phyloP scores from a whole-genome alignment of 2,113 vertebrate species.

The Cochlearius cochlearius region DNA sequence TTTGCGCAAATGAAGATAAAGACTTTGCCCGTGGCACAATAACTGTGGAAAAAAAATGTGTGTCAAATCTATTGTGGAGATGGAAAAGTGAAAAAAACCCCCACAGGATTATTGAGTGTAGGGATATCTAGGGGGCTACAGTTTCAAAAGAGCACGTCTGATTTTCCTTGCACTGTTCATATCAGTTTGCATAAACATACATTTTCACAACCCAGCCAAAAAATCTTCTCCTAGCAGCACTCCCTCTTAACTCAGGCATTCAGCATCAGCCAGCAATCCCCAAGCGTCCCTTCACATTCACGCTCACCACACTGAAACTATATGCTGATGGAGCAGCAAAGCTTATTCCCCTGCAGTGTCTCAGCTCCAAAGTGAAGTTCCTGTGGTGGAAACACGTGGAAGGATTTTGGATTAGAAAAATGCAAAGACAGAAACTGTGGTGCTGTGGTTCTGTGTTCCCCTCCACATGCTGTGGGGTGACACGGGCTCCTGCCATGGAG shows the following conservation, averaged over 20 bases:
- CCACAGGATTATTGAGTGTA: not conserved
- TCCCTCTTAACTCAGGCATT: not conserved
- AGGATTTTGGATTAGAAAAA: not conserved
- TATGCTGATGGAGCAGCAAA: not conserved
- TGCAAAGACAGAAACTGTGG: not conserved
- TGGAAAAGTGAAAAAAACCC: not conserved
- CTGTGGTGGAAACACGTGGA: not conserved
- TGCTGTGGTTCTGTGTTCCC: not conserved
- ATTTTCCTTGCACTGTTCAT: not conserved
- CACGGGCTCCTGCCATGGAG: not conserved
- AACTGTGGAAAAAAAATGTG: not conserved
- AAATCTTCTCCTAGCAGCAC: not conserved
- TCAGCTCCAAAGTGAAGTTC: not conserved
- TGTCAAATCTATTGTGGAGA: not conserved
- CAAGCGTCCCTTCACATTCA: not conserved
- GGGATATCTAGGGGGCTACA: not conserved
- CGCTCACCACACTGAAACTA: not conserved
- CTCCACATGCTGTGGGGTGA: not conserved
- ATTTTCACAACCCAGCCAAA: not conserved
- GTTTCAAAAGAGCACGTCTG: not conserved
- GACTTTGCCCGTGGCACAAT: not conserved
- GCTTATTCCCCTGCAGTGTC: not conserved
- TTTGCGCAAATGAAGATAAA: not conserved
- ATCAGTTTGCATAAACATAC: not conserved
- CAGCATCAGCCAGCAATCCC: not conserved